These are phyloP conservation scores for Orthosia gothica DNA, from an alignment of 2,888 invertebrate genomes.

Conservation along the genomic window DNA sequence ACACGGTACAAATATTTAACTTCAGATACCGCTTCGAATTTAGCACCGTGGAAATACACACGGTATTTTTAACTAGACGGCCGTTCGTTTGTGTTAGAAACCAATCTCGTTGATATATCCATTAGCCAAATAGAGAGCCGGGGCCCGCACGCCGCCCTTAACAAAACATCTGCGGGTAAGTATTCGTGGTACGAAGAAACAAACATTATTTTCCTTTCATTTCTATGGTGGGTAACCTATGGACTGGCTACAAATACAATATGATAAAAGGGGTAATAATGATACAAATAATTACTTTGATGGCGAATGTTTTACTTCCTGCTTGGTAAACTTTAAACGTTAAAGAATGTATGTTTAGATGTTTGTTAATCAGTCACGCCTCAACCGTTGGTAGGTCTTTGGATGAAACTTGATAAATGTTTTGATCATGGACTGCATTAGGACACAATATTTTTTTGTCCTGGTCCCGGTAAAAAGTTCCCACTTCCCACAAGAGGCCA, in stretches of 20 bases:
- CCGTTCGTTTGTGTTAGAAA: too few relatives aligned
- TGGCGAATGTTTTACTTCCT: slow-evolving; percentile 11
- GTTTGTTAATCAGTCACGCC: neutral
- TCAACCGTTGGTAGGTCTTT: neutral
- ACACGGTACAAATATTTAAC: too few relatives aligned
- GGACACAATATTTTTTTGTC: too few relatives aligned
- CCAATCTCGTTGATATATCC: too few relatives aligned
- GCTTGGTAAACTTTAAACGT: neutral
- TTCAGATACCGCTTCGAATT: too few relatives aligned
- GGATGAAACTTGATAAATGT: neutral
- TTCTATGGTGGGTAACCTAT: slow-evolving; percentile 68
- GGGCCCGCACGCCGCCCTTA: too few relatives aligned
- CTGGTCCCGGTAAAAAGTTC: too few relatives aligned
- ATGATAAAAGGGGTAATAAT: slow-evolving; percentile 43
- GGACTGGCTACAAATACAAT: slow-evolving; percentile 47
- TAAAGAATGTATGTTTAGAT: neutral
- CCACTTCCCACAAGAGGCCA: too few relatives aligned
- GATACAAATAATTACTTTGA: slow-evolving; percentile 42
- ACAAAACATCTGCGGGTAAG: slow-evolving; percentile 75
- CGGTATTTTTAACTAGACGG: too few relatives aligned
- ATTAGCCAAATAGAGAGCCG: too few relatives aligned
- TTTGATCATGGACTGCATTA: too few relatives aligned
- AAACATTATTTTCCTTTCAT: slow-evolving; percentile 76
- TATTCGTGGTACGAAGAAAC: slow-evolving; percentile 70
- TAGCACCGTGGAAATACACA: too few relatives aligned